Base-by-base conservation (phyloP, 2,797 vertebrate species). In the Lepus townsendii region DNA sequence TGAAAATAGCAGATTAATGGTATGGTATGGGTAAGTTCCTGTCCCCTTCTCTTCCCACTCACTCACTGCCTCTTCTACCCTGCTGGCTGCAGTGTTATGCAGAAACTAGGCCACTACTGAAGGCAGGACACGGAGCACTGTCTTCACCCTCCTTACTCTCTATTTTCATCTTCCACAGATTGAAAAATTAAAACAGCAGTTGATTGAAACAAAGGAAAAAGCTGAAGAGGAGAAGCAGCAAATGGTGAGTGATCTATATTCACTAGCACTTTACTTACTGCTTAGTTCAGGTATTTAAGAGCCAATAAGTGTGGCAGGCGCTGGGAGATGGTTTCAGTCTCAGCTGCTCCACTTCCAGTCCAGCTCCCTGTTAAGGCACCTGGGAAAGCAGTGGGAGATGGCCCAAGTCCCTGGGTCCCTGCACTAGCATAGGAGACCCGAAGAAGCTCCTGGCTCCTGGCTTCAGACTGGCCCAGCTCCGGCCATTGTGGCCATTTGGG, bases 211-310 rank as follows among this genome's bases (percentile, higher is more conserved):
- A 94, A 98, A 98, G 83, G 95, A 95, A 27, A 94, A 97, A 75
- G 98, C 98, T 5, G 97, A 97, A 93, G 98, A 99, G 17, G 98
- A 99, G 72, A 98, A 97, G 83, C 97, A 98, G 68, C 97, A 98
- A 95, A 88, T 99, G 98, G 99, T 99, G 97, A 98, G 98, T 97
- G 78, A 60, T 88, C 50, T 77, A 9, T 57, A 8, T 83, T 38
- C 19, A 92, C n/a, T 66, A 60, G 42, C 54, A 52, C 9, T 83
- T 90, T 14, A 78, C 47, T 87, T 89, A 7, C 24, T 52, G 65
- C 57, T 19, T 57, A 80, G 26, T 7, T 92, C 14, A 65, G 22
- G 22, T 85, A 75, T 79, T 82, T 85, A 88, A 94, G 35, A 79
- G n/a, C 16, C 42, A 83, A 3, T 79, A 66, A 89, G 13, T 57